Base-by-base conservation (phyloP, 2,113 vertebrate species). In the Taxidea taxus region DNA sequence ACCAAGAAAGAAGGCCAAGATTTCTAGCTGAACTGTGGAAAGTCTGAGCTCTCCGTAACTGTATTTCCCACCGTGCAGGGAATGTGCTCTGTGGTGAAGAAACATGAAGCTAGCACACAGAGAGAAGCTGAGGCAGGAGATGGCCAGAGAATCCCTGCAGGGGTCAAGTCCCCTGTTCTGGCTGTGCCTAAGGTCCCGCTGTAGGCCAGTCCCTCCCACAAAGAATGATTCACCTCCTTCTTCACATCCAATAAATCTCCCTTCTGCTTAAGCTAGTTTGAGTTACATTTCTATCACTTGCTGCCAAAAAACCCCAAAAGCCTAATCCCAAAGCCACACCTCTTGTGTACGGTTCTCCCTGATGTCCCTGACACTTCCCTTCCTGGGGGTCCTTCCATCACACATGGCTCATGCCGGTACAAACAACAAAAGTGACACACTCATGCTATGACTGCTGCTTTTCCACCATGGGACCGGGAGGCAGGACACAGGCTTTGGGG, bases 61-160 rank as follows among this genome's bases (percentile, higher is more conserved):
- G 0, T 62, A 18, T 78, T 86, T 93, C 51, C 62, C 51, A n/a
- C 82, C 18, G 16, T 16, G 75, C 70, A 92, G 64, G 82, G 78
- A 95, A 95, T 87, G 93, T 94, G 91, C 86, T 93, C 77, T 97
- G 70, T 60, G 77, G 85, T 23, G 56, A 72, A 56, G 64, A 68
- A 80, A 25, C 44, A 15, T 1, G 70, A 86, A 83, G 31, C 12
- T 27, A 9, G 20, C 2, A 2, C 3, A 51, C 21, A 68, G 62
- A 84, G 83, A 60, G 87, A 60, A 51, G 82, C 20, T 1, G 27
- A 66, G 62, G 27, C 14, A 20, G 77, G 44, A 90, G 75, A 37
- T 7, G 39, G 54, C 13, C 34, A 60, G 75, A 68, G 58, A 62
- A 15, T 18, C 44, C 58, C 42, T 15, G 1, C 7, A 23, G 81